phyloP scores from a whole-genome alignment of 2,797 vertebrate species.

The Urocyon cinereoargenteus region DNA sequence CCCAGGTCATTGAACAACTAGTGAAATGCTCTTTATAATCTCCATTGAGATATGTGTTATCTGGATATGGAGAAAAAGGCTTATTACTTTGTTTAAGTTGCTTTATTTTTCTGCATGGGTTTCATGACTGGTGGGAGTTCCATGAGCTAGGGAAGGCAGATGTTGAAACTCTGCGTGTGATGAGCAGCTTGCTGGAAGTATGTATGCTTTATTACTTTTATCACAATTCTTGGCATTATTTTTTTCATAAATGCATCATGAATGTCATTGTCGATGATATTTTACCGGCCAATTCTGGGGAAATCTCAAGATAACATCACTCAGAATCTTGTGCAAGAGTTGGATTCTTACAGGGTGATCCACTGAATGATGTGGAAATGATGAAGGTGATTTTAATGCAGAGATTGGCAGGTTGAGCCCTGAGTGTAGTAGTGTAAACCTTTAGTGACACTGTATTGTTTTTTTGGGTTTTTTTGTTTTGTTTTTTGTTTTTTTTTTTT shows the following conservation, averaged over 20 bases:
- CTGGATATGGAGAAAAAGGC: background rate
- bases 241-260: background rate
- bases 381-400: background rate
- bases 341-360: background rate
- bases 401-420: background rate
- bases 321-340: background rate
- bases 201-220: slow-evolving; percentile 30
- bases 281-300: background rate
- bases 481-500: too few relatives aligned
- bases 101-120: background rate
- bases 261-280: background rate
- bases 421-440: rapidly evolving
- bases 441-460: background rate
- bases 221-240: background rate
- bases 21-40: background rate
- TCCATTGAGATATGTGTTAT: background rate
- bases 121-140: background rate
- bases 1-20: rapidly evolving
- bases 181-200: background rate
- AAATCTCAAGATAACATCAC: background rate
- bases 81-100: background rate
- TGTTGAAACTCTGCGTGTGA: background rate
- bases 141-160: background rate
- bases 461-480: too few relatives aligned
- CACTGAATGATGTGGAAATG: background rate